Percentiles rank a stretch among this genome's conserved stretches.
These are phyloP conservation scores for Habroteleia sp. DNA, from an alignment of 2,888 invertebrate species.

Conservation along the genomic window DNA sequence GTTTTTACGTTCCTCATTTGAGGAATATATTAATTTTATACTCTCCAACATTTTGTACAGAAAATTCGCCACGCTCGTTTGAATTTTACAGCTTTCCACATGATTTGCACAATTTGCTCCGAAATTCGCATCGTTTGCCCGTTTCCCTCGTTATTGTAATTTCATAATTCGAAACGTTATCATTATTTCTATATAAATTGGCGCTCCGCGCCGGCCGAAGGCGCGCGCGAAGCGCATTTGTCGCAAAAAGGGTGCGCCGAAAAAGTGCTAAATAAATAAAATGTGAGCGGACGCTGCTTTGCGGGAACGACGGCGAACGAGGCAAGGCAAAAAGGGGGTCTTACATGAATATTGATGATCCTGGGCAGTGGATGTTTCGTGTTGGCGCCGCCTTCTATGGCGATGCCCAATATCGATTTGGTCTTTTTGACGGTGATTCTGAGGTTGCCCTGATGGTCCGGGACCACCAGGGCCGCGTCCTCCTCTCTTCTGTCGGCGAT, in stretches of 20 bases:
- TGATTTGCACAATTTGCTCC: too few species aligned
- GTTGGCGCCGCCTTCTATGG: slow-evolving; percentile 98
- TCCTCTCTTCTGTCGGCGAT: slow-evolving; percentile 82
- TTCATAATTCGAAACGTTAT: too few species aligned
- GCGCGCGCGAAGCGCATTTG: too few species aligned
- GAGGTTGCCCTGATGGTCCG: slow-evolving; percentile 93
- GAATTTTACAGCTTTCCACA: too few species aligned
- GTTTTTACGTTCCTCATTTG: too few species aligned
- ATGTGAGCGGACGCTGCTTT: slow-evolving; percentile 9
- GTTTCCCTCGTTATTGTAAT: too few species aligned
- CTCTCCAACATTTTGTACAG: too few species aligned
- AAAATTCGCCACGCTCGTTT: too few species aligned
- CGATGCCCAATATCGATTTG: slow-evolving; percentile 96
- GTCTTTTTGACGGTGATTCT: slow-evolving; percentile 95
- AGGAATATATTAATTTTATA: too few species aligned
- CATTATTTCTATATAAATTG: too few species aligned
- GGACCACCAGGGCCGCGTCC: slow-evolving; percentile 88
- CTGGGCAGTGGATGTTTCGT: slow-evolving; percentile 96
- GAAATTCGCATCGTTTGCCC: too few species aligned
- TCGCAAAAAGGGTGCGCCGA: background rate
- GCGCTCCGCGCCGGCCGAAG: too few species aligned
- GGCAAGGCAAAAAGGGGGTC: slow-evolving; percentile 70
- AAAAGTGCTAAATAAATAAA: slow-evolving; percentile 8
- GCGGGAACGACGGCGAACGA: slow-evolving; percentile 19
- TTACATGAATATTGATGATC: slow-evolving; percentile 97